phyloP scores from a whole-genome alignment of 1,140 invertebrate species.

The Drosophila sulfurigaster region DNA sequence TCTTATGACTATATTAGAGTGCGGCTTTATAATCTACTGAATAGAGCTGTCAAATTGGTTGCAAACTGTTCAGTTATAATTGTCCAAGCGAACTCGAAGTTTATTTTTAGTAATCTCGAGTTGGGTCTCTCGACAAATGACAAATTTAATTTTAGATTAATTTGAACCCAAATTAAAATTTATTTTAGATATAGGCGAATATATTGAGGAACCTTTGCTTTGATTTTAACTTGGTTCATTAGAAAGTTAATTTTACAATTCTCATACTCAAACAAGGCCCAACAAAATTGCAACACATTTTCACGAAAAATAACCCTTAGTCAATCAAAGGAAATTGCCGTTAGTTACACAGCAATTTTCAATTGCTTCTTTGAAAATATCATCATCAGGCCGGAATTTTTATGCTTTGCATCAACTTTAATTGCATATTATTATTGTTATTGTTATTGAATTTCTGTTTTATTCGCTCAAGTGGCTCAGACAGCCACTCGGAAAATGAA shows the following conservation, averaged over 20 bases:
- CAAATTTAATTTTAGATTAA: background rate
- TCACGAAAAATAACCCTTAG: background rate
- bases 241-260: too few relatives aligned
- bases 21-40: constrained; percentile 23
- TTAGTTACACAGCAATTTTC: background rate
- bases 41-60: constrained; percentile 32
- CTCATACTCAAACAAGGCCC: too few relatives aligned
- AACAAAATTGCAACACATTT: background rate
- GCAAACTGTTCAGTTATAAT: constrained; percentile 1
- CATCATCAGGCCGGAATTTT: background rate
- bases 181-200: too few relatives aligned
- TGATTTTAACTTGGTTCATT: too few relatives aligned
- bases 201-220: too few relatives aligned
- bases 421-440: constrained; percentile 51
- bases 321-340: background rate
- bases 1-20: constrained; percentile 26
- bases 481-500: constrained; percentile 54
- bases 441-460: constrained; percentile 35
- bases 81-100: background rate
- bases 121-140: background rate
- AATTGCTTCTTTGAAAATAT: constrained; percentile 3
- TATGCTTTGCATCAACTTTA: background rate
- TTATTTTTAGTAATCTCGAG: background rate
- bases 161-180: background rate
- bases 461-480: constrained; percentile 51